Base-by-base conservation (phyloP, 2,888 invertebrate genomes). In the Hofmannophila pseudospretella region DNA sequence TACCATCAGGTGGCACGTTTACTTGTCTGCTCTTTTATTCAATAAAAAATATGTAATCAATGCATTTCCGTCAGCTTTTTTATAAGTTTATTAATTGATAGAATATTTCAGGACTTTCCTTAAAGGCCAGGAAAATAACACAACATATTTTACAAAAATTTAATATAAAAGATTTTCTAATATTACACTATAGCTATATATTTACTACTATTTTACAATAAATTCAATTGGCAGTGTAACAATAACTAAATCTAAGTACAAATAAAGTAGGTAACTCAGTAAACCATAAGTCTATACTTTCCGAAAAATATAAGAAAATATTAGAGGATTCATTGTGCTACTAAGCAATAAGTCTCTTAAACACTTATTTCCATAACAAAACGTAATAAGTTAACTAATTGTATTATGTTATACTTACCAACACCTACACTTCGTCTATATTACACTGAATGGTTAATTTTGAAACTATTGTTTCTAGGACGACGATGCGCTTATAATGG, bases 201-300 rank as follows among this genome's bases (percentile, higher is more conserved):
- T 61, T 63, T 39, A 48, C 60, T 61, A 67, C 62, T 70, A 74
- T 66, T 58, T 70, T 76, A 76, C 73, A 72, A 49, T 59, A 56
- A 59, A 46, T 54, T 63, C 43, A 64, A 31, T 37, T 77, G 76
- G 75, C 77, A 76, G 66, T 67, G 54, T 64, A 66, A 70, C 67
- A 63, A 53, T 51, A 56, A 40, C 43, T 45, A 52, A 50, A 54
- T 51, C 54, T 50, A 41, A 49, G 49, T 50, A 56, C 48, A 52
- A 54, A 55, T 55, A 58, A 54, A 60, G 51, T 77, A 78, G 79
- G 77, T 78, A 78, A 78, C 78, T 77, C 68, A 66, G 65, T 55
- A 34, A 37, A 19, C 19, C 62, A 48, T 54, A 44, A 33, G 40
- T 19, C 33, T 16, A 5, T 16, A 35, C 32, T 40, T 40, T 22